Evolutionary conservation across 2,113 vertebrate genomes (phyloP).

Genomic region (Phaethon lepturus): DNA sequence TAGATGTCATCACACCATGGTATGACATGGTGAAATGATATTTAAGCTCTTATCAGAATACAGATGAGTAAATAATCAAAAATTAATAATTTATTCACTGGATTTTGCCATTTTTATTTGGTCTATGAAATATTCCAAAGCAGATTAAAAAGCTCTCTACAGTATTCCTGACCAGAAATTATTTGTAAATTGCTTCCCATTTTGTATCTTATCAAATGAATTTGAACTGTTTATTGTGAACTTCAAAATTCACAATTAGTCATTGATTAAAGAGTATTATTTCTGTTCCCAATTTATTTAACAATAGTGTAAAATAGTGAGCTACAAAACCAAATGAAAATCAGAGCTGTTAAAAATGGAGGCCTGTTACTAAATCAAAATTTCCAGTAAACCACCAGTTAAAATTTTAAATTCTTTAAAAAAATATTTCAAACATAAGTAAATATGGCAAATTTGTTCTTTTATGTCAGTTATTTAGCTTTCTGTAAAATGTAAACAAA

Average conservation of each 20-base stretch:
- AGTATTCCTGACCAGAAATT: neutral
- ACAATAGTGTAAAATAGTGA: neutral
- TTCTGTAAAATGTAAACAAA: neutral
- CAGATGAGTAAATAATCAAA: neutral
- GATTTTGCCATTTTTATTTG: neutral
- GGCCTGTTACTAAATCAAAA: neutral
- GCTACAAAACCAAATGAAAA: neutral
- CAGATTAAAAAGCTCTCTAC: neutral
- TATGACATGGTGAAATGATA: slow-evolving; percentile 29
- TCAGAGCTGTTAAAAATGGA: neutral
- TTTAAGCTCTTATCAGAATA: neutral
- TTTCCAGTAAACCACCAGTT: neutral
- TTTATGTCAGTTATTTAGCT: neutral
- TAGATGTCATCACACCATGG: slow-evolving; percentile 70
- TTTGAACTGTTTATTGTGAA: neutral
- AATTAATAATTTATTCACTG: slow-evolving; percentile 1
- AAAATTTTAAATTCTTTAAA: neutral
- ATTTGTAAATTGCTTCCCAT: neutral
- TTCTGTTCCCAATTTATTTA: neutral
- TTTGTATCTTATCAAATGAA: neutral
- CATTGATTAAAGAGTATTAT: neutral
- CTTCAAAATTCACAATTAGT: neutral
- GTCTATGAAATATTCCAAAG: neutral
- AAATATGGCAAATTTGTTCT: neutral
- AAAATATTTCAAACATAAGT: neutral